These are phyloP conservation scores for Cheirogaleus major DNA, from an alignment of 2,797 vertebrate species.

Conservation along the genomic window DNA sequence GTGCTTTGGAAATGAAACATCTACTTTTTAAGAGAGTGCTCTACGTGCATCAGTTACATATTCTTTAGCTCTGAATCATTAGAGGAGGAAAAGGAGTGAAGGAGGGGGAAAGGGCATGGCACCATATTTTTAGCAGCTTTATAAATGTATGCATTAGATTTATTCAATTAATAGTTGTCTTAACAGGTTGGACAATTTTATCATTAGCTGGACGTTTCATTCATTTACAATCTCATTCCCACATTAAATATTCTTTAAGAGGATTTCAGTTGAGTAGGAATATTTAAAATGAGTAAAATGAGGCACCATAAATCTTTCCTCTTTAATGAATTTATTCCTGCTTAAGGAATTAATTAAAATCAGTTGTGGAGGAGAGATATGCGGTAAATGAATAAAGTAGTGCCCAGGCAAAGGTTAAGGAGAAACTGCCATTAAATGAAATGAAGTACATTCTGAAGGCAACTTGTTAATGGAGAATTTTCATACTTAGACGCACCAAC, in stretches of 20 bases:
- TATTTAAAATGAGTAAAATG: constrained; percentile 84
- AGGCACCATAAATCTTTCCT: constrained; percentile 79
- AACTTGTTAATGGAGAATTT: constrained; percentile 80
- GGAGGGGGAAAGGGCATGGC: constrained; percentile 34
- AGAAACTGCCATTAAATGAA: constrained; percentile 79
- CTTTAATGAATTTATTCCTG: constrained; percentile 85
- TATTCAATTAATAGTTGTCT: constrained; percentile 80
- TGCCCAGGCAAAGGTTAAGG: constrained; percentile 83
- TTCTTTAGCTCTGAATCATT: constrained; percentile 5
- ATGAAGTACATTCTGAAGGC: constrained; percentile 76
- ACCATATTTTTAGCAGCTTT: constrained; percentile 76
- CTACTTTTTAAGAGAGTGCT: not conserved
- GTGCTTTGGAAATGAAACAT: constrained; percentile 39
- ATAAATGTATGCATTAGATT: constrained; percentile 75
- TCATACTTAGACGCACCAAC: constrained; percentile 68
- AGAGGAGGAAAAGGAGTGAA: not conserved
- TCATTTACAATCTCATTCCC: constrained; percentile 68
- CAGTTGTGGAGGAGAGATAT: constrained; percentile 73
- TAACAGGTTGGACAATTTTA: constrained; percentile 75
- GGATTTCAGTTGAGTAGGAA: constrained; percentile 81
- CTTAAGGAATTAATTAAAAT: constrained; percentile 85
- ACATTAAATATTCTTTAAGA: constrained; percentile 85
- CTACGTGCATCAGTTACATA: not conserved
- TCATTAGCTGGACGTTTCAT: constrained; percentile 73
- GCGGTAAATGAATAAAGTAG: constrained; percentile 79